A percentile compares a stretch with the other conserved stretches of the same genome.
These are phyloP conservation scores for Heliconius eleuchia DNA, from an alignment of 1,140 invertebrate species.

Conservation along the genomic window DNA sequence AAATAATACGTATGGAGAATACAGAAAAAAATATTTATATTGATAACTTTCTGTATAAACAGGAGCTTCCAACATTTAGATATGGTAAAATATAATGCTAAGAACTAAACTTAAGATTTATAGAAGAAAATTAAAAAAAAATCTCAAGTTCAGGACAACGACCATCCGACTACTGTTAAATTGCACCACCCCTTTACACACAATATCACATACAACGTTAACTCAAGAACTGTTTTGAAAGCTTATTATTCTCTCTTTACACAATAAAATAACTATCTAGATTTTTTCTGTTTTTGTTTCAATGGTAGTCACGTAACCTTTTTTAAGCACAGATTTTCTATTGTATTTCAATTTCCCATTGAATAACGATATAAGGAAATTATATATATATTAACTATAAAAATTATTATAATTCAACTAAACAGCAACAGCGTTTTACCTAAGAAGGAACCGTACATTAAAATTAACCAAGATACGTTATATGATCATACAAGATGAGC, in stretches of 20 bases:
- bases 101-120: neutral
- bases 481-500: neutral
- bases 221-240: neutral
- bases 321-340: neutral
- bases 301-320: neutral
- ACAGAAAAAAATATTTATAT: conserved; percentile 23
- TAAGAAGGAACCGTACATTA: neutral
- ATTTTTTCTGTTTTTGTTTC: neutral
- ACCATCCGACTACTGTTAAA: conserved; percentile 62
- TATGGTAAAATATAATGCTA: neutral
- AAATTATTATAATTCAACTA: neutral
- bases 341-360: neutral
- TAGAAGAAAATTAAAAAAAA: neutral
- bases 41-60: neutral
- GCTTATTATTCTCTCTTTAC: neutral
- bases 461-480: neutral
- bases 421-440: neutral
- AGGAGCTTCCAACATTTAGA: too few species aligned
- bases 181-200: conserved; percentile 50
- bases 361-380: neutral
- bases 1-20: neutral
- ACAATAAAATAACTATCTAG: neutral
- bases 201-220: conserved; percentile 26
- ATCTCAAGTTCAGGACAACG: conserved; percentile 53
- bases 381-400: neutral